phyloP scores from a whole-genome alignment of 1,140 invertebrate genomes.

The Drosophila kepulauana region DNA sequence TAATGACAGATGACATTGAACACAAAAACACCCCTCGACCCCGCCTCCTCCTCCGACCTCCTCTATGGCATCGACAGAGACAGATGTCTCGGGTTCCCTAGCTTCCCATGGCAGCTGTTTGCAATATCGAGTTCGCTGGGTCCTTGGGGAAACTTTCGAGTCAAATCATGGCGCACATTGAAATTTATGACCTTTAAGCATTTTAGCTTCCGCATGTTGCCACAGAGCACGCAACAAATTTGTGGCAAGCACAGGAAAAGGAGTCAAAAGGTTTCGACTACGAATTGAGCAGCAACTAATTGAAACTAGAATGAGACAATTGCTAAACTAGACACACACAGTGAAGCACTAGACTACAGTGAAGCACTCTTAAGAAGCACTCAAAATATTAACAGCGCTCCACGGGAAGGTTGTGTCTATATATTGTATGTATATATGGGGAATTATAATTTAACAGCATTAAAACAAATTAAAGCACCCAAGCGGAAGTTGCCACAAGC shows the following conservation, averaged over 20 bases:
- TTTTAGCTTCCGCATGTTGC: conserved; percentile 21
- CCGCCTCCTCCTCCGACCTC: not conserved
- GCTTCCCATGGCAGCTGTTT: conserved; percentile 34
- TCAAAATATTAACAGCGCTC: conserved; percentile 44
- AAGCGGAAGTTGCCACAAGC: conserved; percentile 45
- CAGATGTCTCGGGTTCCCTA: conserved; percentile 24
- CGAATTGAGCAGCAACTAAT: conserved; percentile 27
- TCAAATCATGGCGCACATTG: conserved; percentile 24
- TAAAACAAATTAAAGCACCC: conserved; percentile 57
- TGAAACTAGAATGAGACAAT: conserved; percentile 10
- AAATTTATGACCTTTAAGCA: conserved; percentile 43
- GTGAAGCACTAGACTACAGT: not conserved
- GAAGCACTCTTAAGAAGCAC: conserved; percentile 33
- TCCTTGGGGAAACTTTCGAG: conserved; percentile 32
- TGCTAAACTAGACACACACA: conserved; percentile 6
- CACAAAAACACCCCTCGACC: conserved; percentile 21
- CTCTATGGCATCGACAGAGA: not conserved
- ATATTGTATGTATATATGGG: conserved; percentile 18
- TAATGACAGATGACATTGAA: conserved; percentile 42
- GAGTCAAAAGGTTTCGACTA: conserved; percentile 21
- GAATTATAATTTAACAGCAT: conserved; percentile 56
- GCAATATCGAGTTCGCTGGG: conserved; percentile 30
- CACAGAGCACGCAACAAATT: conserved; percentile 17
- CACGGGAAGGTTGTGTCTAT: conserved; percentile 7
- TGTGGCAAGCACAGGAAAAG: conserved; percentile 29